Evolutionary conservation across 2,113 vertebrate genomes (phyloP).

Genomic region (Amphilophus citrinellus): DNA sequence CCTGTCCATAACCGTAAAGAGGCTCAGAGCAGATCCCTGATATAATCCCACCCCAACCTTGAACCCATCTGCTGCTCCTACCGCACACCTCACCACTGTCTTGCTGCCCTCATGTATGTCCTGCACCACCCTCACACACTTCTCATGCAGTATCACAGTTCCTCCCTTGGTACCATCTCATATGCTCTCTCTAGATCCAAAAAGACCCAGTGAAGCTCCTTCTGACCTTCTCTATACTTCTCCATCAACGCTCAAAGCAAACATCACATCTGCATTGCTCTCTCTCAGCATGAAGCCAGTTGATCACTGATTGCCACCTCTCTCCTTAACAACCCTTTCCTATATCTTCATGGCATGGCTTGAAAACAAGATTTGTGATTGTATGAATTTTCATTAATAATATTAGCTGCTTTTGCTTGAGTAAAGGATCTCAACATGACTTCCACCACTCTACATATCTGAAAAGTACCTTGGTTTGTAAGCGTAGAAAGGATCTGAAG

Average conservation of each 20-base stretch:
- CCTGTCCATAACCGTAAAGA: neutral
- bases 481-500: conserved; percentile 89
- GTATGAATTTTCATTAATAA: neutral
- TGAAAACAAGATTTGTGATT: neutral
- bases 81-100: neutral
- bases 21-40: neutral
- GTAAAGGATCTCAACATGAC: neutral
- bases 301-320: neutral
- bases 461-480: conserved; percentile 85
- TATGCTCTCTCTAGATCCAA: neutral
- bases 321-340: neutral
- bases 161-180: neutral
- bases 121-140: neutral
- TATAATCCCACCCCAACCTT: neutral
- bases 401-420: neutral
- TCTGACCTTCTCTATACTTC: neutral
- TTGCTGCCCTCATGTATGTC: neutral
- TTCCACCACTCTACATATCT: neutral
- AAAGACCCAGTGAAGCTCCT: neutral
- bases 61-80: neutral
- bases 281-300: too few species aligned
- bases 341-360: neutral
- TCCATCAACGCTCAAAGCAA: neutral
- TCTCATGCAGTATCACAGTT: neutral
- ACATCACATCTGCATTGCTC: neutral